phyloP scores from a whole-genome alignment of 2,888 invertebrate genomes.

The Drosophila kuntzei region DNA sequence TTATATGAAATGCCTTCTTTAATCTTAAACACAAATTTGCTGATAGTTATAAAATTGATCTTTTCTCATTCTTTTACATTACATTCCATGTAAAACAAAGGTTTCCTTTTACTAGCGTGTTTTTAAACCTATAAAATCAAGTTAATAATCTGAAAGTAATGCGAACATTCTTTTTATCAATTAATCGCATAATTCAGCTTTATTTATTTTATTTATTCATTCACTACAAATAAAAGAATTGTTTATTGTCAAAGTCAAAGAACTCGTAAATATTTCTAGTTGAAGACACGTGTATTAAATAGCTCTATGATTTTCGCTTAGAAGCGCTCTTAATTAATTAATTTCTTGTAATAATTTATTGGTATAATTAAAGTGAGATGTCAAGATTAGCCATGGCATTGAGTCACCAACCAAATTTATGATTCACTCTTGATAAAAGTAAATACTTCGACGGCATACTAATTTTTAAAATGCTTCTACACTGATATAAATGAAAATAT shows the following conservation, averaged over 20 bases:
- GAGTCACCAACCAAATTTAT: conserved; percentile 5
- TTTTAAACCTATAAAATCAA: neutral
- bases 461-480: conserved; percentile 30
- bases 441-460: conserved; percentile 38
- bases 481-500: too few species aligned
- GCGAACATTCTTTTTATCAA: neutral
- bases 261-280: conserved; percentile 18
- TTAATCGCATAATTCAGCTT: neutral
- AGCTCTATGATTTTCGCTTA: conserved; percentile 4
- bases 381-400: neutral
- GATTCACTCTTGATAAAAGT: neutral
- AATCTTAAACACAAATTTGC: too few species aligned
- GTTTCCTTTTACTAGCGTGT: neutral
- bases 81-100: neutral
- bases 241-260: conserved; percentile 6
- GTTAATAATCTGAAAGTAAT: neutral
- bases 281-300: neutral
- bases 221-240: neutral
- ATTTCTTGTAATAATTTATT: conserved; percentile 16
- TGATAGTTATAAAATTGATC: too few species aligned
- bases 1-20: too few species aligned
- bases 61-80: neutral
- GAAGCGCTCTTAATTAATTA: conserved; percentile 2
- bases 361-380: conserved; percentile 6
- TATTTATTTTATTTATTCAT: neutral